Conservation (phyloP, 2,797 vertebrate species). For the Lutjanus campechanus region DNA sequence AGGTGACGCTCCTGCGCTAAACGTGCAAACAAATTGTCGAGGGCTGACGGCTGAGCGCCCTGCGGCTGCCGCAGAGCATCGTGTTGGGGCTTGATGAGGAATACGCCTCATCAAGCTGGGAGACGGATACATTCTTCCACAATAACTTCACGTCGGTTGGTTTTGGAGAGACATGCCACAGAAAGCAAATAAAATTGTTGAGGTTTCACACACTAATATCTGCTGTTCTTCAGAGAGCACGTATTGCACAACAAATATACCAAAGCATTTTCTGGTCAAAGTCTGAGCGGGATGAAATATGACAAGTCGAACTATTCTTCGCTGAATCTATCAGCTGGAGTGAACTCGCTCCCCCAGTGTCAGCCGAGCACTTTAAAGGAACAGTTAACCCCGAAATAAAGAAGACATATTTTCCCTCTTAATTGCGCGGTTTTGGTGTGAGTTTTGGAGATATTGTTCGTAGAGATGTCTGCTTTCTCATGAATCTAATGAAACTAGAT, state of each 20-base stretch:
- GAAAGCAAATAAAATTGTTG: slow-evolving; percentile 63
- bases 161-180: slow-evolving; percentile 60
- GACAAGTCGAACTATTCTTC: background rate
- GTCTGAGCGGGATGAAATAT: slow-evolving; percentile 24
- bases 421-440: too few species aligned
- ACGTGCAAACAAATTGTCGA: slow-evolving; percentile 63
- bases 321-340: background rate
- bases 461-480: too few species aligned
- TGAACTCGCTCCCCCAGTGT: background rate
- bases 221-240: slow-evolving; percentile 48
- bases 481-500: too few species aligned
- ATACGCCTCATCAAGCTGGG: slow-evolving; percentile 56
- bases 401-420: too few species aligned
- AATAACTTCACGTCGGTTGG: slow-evolving; percentile 52
- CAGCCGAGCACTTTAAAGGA: background rate
- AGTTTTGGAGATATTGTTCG: too few species aligned
- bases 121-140: slow-evolving; percentile 71
- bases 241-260: slow-evolving; percentile 51
- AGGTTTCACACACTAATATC: slow-evolving; percentile 69
- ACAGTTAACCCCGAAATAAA: too few species aligned
- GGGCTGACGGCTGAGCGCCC: slow-evolving; percentile 49
- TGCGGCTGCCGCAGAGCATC: slow-evolving; percentile 48
- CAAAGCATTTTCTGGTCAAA: slow-evolving; percentile 20
- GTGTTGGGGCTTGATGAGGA: slow-evolving; percentile 76
- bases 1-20: slow-evolving; percentile 43